These are phyloP conservation scores for Sebastes flavidus DNA, from an alignment of 2,797 vertebrate genomes.

Conservation along the genomic window DNA sequence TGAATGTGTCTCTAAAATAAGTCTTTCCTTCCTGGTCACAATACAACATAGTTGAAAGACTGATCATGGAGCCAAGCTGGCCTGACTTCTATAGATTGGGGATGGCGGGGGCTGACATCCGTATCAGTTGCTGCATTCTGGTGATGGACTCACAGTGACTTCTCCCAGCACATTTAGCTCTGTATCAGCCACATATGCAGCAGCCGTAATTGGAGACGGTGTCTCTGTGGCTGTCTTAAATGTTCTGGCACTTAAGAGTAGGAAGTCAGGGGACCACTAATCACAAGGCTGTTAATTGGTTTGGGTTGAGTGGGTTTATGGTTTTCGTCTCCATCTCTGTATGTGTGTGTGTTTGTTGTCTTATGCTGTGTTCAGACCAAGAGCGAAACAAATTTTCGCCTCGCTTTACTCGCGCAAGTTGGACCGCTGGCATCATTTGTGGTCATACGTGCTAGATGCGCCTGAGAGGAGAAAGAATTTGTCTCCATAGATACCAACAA, in stretches of 20 bases:
- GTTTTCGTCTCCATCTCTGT: too few relatives aligned
- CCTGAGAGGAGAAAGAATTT: too few relatives aligned
- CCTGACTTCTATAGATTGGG: not conserved
- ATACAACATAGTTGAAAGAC: constrained; percentile 3
- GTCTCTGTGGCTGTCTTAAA: constrained; percentile 23
- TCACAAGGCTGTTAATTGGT: not conserved
- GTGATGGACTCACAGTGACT: not conserved
- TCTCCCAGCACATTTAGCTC: not conserved
- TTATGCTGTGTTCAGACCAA: too few relatives aligned
- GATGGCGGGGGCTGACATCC: not conserved
- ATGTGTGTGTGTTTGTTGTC: too few relatives aligned
- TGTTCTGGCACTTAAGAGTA: constrained; percentile 15
- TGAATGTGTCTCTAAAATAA: constrained; percentile 45
- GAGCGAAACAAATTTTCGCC: too few relatives aligned
- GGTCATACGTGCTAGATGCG: too few relatives aligned
- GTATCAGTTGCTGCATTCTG: not conserved
- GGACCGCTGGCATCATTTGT: too few relatives aligned
- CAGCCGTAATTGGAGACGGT: constrained; percentile 48
- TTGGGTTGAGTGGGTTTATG: not conserved
- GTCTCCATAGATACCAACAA: too few relatives aligned
- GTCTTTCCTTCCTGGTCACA: not conserved
- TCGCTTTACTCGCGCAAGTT: too few relatives aligned
- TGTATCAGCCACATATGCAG: constrained; percentile 12
- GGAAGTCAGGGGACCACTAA: not conserved
- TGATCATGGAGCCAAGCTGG: not conserved